Conservation (phyloP, 2,113 vertebrate species). For the Oplegnathus fasciatus region DNA sequence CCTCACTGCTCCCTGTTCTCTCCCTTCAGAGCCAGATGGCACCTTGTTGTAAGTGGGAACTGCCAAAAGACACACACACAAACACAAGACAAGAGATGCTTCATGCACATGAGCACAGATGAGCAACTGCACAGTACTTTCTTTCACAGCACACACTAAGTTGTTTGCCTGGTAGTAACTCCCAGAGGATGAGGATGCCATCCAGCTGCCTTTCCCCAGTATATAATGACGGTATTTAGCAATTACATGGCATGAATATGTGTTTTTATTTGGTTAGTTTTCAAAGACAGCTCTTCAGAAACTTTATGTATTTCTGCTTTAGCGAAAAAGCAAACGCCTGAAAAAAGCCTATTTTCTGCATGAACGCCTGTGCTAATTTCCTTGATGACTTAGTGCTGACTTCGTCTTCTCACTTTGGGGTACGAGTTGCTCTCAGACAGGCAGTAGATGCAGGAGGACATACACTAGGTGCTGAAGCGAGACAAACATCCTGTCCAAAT, state of each 20-base stretch:
- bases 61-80: background rate
- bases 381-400: slow-evolving; percentile 29
- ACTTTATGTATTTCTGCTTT: background rate
- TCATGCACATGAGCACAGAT: background rate
- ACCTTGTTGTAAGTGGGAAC: background rate
- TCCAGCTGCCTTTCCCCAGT: background rate
- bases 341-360: slow-evolving; percentile 19
- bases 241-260: background rate
- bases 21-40: slow-evolving; percentile 31
- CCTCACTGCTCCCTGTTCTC: slow-evolving; percentile 23
- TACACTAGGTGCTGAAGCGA: background rate
- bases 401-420: background rate
- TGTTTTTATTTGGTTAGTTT: background rate
- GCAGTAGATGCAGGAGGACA: background rate
- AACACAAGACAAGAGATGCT: background rate
- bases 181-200: background rate
- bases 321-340: background rate
- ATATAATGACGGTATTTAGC: background rate
- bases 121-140: background rate
- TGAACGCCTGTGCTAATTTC: slow-evolving; percentile 6
- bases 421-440: background rate
- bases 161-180: background rate
- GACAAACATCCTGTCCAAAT: background rate
- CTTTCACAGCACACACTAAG: background rate
- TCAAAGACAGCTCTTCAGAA: fast-evolving